phyloP scores from a whole-genome alignment of 2,888 invertebrate species.

The Orchestes rusci region DNA sequence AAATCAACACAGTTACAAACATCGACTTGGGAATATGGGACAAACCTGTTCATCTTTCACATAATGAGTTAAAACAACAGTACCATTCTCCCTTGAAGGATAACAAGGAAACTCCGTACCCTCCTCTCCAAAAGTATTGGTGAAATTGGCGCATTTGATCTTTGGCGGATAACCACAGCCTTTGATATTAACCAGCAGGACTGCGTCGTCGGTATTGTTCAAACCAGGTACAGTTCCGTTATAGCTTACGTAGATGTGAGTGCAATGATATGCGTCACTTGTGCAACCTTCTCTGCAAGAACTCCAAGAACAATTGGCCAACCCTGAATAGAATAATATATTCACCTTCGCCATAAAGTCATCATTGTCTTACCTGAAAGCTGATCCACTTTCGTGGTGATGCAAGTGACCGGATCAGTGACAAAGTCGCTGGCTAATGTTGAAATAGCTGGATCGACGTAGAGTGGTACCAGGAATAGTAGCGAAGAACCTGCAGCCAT shows the following conservation, averaged over 20 bases:
- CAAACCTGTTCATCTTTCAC: constrained; percentile 67
- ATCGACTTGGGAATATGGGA: too few relatives aligned
- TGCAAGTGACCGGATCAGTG: constrained; percentile 64
- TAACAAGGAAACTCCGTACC: constrained; percentile 60
- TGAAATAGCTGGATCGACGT: constrained; percentile 62
- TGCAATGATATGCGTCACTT: constrained; percentile 64
- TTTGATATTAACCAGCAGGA: constrained; percentile 70
- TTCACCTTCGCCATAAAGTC: not conserved
- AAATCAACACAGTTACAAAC: too few relatives aligned
- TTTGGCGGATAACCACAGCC: constrained; percentile 77
- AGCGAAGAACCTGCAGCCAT: constrained; percentile 66
- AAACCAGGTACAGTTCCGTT: constrained; percentile 34
- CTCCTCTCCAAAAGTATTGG: constrained; percentile 59
- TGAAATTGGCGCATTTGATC: constrained; percentile 70
- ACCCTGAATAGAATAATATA: constrained; percentile 34
- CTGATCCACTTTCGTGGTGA: constrained; percentile 63
- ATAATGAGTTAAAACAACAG: constrained; percentile 77
- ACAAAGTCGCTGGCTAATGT: constrained; percentile 69
- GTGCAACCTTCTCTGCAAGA: constrained; percentile 77
- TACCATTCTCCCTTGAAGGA: constrained; percentile 71
- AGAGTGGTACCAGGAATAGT: constrained; percentile 65
- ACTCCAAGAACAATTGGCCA: constrained; percentile 75
- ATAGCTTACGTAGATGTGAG: constrained; percentile 57
- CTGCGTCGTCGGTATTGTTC: constrained; percentile 47
- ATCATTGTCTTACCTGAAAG: constrained; percentile 44